Conservation (phyloP, 2,113 vertebrate species). For the Gambusia affinis region DNA sequence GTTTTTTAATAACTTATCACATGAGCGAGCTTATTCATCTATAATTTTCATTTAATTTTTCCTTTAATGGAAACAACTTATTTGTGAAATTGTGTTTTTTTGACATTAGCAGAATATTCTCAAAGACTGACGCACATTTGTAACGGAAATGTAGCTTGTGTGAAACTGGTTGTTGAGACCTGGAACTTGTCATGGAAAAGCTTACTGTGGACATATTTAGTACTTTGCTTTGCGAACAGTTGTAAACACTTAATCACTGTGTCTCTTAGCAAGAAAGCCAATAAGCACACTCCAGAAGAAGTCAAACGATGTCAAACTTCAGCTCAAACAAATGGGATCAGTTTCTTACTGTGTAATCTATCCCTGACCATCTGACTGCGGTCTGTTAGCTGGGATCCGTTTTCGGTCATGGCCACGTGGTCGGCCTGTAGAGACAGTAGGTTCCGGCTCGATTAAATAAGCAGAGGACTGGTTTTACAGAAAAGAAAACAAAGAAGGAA, state of each 20-base stretch:
- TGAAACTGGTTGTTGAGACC: background rate
- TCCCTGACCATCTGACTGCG: conserved; percentile 85
- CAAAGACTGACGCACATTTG: no score
- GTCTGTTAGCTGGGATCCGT: conserved; percentile 70
- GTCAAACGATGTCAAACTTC: background rate
- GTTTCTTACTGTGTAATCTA: conserved; percentile 79
- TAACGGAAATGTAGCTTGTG: no score
- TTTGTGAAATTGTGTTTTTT: no score
- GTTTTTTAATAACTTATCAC: no score
- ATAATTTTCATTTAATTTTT: no score
- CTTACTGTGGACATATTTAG: background rate
- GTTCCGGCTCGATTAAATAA: conserved; percentile 20
- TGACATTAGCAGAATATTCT: no score
- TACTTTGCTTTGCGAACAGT: background rate
- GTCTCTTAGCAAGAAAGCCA: background rate
- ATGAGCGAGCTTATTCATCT: no score
- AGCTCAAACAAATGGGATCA: background rate
- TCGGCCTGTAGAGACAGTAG: conserved; percentile 74
- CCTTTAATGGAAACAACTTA: no score
- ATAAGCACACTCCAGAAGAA: conserved; percentile 2
- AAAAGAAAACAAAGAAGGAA: background rate
- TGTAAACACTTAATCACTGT: background rate
- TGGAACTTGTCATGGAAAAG: background rate
- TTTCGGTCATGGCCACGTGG: conserved; percentile 69
- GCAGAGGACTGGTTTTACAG: background rate